Base-by-base conservation (phyloP, 2,113 vertebrate species). In the Scopus umbretta region DNA sequence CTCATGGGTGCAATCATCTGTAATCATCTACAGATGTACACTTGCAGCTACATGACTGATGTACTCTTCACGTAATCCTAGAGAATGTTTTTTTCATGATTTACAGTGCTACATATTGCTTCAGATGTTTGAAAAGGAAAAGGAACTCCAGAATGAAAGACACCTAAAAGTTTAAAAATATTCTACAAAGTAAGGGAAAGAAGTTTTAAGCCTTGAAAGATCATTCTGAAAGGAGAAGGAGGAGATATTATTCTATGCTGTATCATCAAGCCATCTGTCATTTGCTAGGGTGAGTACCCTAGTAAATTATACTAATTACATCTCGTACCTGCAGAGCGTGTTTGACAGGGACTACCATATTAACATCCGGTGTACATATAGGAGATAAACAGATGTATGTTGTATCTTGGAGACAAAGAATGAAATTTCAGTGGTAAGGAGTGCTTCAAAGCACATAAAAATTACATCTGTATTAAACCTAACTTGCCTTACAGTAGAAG, bases 21-120 rank as follows among this genome's bases (percentile, higher is more conserved):
- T 94, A 95, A 90, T 97, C 94, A 95, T 53, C 84, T 91, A 66
- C 91, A 94, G 92, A 85, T 95, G 92, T 70, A 58, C 50, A 70
- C 49, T 97, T 85, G 50, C 42, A 89, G 62, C 62, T 89, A 79
- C 79, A 30, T 94, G 80, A 78, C 74, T 73, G 71, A 93, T 97
- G 90, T 80, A 94, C 36, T 86, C 40, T 82, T 88, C 81, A 55
- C 0, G 1, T 80, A 82, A 92, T 94, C 66, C 45, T 73, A 71
- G 70, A 91, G 43, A 63, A 82, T 26, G 11, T 25, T 62, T 81
- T 81, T 58, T 80, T 49, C 2, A 1, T 94, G 43, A 87, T 72
- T 94, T 91, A 36, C 40, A 66, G 58, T 65, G 45, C 42, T 78
- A n/a, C 7, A 7, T 55, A 55, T 42, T 90, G 45, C 58, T 88